Percentiles rank a stretch among this genome's conserved stretches.
Evolutionary conservation across 2,888 invertebrate species (phyloP).

Genomic region (Coremacera marginata): DNA sequence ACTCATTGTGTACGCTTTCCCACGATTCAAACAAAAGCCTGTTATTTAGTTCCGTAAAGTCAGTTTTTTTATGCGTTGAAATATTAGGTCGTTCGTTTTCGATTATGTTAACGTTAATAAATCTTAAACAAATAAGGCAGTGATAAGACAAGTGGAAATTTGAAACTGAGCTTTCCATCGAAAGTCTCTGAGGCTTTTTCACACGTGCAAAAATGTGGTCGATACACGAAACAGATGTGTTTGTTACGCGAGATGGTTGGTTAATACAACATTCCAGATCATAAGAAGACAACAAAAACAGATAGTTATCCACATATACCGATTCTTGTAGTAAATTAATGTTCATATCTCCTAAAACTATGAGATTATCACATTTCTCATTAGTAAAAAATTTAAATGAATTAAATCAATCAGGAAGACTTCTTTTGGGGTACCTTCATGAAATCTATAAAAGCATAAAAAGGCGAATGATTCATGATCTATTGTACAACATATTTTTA

Average conservation of each 20-base stretch:
- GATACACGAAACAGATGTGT: background rate
- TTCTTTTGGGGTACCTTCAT: background rate
- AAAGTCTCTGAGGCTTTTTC: background rate
- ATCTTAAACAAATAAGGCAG: background rate
- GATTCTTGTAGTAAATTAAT: too few relatives aligned
- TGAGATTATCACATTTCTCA: too few relatives aligned
- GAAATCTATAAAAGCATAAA: background rate
- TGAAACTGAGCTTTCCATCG: background rate
- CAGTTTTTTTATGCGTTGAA: too few relatives aligned
- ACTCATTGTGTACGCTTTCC: too few relatives aligned
- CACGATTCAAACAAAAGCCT: too few relatives aligned
- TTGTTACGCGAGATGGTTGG: background rate
- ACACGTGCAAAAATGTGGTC: background rate
- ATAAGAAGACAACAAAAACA: background rate
- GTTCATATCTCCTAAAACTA: too few relatives aligned
- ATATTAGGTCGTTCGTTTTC: background rate
- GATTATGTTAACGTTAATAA: background rate
- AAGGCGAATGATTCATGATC: background rate
- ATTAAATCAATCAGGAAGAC: too few relatives aligned
- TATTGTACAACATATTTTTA: background rate
- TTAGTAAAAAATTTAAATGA: too few relatives aligned
- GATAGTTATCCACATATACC: background rate
- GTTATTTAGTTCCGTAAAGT: too few relatives aligned
- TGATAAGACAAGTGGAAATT: background rate
- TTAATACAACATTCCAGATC: background rate